These are phyloP conservation scores for human DNA, from an alignment of 2,113 vertebrate genomes.

Conservation along the genomic window GRCh38 chr17:58290501-58291000, in stretches of 20 bases:
- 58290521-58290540: not conserved
- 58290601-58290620: constrained; percentile 11
- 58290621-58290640: not conserved
- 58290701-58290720: not conserved
- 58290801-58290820: too few relatives aligned
- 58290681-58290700: not conserved
- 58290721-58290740: not conserved
- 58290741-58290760: not conserved
- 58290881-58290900: too few relatives aligned
- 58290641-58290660: not conserved
- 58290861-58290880: too few relatives aligned
- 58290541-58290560: not conserved
- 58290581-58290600: not conserved
- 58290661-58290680: not conserved
- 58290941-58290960: too few relatives aligned
- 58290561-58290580: not conserved
- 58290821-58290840: too few relatives aligned
- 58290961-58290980: too few relatives aligned
- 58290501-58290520: not conserved
- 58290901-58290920: too few relatives aligned
- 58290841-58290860: too few relatives aligned
- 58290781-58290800: rapidly evolving
- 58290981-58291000: too few relatives aligned
- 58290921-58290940: too few relatives aligned
- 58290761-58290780: not conserved